A percentile compares a stretch with the other conserved stretches of the same genome.
Conservation (phyloP, 2,113 vertebrate species). For the Grallaria varia region DNA sequence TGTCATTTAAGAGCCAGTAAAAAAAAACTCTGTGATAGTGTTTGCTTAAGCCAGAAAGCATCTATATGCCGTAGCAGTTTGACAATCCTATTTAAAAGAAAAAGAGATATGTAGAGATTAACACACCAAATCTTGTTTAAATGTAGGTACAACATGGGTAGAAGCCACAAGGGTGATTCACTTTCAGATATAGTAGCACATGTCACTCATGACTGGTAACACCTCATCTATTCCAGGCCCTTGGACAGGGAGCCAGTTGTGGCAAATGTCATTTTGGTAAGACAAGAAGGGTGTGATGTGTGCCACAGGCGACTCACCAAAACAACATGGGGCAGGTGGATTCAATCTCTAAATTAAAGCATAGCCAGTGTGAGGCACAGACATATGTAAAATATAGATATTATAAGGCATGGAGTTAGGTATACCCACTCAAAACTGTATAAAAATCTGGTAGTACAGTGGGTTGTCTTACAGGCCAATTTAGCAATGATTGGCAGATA, state of each 20-base stretch:
- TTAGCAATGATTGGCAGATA: background rate
- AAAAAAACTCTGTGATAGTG: background rate
- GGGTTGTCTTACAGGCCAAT: background rate
- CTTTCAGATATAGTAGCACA: background rate
- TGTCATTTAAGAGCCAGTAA: background rate
- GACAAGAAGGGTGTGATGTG: background rate
- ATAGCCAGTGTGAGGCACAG: background rate
- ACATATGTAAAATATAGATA: background rate
- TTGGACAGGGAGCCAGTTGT: background rate
- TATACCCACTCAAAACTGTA: background rate
- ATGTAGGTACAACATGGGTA: background rate
- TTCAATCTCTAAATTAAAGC: background rate
- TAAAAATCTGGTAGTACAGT: background rate
- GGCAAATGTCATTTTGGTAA: background rate
- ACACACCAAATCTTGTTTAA: background rate
- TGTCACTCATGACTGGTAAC: background rate
- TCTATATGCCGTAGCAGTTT: background rate
- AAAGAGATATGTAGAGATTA: background rate
- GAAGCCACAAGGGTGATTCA: background rate
- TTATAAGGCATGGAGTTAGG: background rate
- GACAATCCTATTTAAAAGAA: background rate
- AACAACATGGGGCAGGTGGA: rapidly evolving
- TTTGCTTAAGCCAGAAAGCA: background rate
- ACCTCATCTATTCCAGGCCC: background rate
- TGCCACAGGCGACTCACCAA: background rate